Base-by-base conservation (phyloP, 2,113 vertebrate genomes). In the Neofelis nebulosa region DNA sequence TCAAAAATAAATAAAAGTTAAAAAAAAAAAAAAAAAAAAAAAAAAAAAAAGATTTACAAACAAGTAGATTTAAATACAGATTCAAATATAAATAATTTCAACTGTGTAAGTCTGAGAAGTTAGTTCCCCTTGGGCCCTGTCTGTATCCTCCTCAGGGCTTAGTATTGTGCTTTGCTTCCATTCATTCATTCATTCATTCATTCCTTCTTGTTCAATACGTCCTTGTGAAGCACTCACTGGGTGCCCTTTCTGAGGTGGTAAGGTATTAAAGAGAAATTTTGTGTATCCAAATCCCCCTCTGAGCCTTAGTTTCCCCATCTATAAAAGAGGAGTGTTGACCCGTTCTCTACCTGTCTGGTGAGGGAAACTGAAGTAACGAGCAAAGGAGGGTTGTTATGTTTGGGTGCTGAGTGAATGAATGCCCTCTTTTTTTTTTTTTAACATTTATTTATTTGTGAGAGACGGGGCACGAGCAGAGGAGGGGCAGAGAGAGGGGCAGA, bases 251-350 rank as follows among this genome's bases (percentile, higher is more conserved):
- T 85, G 66, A 73, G 29, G 23, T 27, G 31, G 16, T 85, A 76
- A 86, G 31, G 82, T 79, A 79, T 92, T 50, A 97, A 63, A 94
- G 66, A 57, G 80, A 94, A 92, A 48, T 71, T 88, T 95, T 97
- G 82, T 25, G 15, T 31, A 33, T 55, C 65, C 81, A 76, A 89
- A 89, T 5, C 33, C 29, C 48, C 27, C 27, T 85, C 61, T 66
- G 55, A 78, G 33, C 12, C 16, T 85, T 13, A 5, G 6, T 92
- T 98, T 96, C 14, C 68, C 48, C 18, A 41, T 84, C 91, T 87
- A 65, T 74, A 71, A 94, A 79, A 52, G 19, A 89, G 10, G 29
- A 61, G 33, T 74, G 21, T 57, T 25, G 21, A 69, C 41, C n/a
- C 14, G 41, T 31, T 94, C 48, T 84, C 41, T 78, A 25, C 21